A percentile compares a stretch with the other conserved stretches of the same genome.
Conservation (phyloP, 2,797 vertebrate species). For the Crocodylus rhombifer region DNA sequence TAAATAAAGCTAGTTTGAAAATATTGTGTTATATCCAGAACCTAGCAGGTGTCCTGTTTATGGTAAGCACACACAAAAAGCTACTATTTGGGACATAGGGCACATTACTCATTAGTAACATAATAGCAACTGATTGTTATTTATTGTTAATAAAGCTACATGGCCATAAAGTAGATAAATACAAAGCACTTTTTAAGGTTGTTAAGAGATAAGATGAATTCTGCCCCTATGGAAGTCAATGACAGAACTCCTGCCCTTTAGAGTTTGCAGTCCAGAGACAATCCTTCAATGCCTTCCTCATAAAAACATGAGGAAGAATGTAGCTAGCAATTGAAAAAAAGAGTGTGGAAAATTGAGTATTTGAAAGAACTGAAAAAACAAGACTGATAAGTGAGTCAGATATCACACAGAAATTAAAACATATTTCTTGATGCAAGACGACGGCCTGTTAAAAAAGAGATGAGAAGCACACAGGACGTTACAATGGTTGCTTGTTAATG, state of each 20-base stretch:
- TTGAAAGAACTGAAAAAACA: not conserved
- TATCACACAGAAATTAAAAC: not conserved
- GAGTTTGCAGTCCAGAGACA: not conserved
- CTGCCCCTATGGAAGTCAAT: not conserved
- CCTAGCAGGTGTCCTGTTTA: not conserved
- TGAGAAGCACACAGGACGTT: rapidly evolving
- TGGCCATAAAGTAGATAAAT: rapidly evolving
- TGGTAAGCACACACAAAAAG: rapidly evolving
- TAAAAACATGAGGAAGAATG: not conserved
- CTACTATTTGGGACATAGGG: rapidly evolving
- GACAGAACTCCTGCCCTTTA: not conserved
- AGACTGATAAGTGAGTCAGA: rapidly evolving
- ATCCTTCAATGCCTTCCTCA: not conserved
- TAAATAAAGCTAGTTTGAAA: not conserved
- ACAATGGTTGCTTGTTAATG: rapidly evolving
- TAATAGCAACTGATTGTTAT: not conserved
- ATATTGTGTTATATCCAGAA: not conserved
- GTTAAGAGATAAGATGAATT: rapidly evolving
- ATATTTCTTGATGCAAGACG: rapidly evolving
- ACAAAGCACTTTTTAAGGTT: not conserved
- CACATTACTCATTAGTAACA: not conserved
- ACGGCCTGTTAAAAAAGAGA: not conserved
- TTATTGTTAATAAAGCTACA: not conserved
- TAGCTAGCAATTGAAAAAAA: not conserved
- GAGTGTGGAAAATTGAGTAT: too few species aligned